These are phyloP conservation scores for Zeus faber DNA, from an alignment of 2,113 vertebrate genomes.

Conservation along the genomic window DNA sequence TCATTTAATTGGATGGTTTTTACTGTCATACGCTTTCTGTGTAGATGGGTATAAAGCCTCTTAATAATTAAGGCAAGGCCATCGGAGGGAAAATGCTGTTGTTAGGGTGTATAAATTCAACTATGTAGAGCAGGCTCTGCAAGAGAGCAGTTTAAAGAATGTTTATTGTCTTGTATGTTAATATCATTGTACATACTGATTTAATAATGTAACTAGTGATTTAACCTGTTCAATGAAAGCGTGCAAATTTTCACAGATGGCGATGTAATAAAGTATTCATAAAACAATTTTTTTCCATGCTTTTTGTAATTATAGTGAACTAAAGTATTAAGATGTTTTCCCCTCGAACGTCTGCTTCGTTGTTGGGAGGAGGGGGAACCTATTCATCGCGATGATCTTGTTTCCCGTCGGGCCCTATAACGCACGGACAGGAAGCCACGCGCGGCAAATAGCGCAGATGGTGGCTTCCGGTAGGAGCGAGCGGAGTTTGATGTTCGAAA, in stretches of 20 bases:
- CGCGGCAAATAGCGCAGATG: background rate
- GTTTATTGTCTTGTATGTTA: conserved; percentile 65
- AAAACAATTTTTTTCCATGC: conserved; percentile 19
- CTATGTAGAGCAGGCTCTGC: conserved; percentile 74
- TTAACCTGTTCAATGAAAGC: conserved; percentile 69
- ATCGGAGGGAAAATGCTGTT: conserved; percentile 75
- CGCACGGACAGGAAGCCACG: conserved; percentile 1
- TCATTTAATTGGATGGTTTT: conserved; percentile 16
- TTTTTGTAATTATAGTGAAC: too few relatives aligned
- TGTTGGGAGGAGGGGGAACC: background rate
- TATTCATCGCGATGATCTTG: background rate
- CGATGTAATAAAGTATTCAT: conserved; percentile 74
- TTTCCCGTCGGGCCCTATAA: background rate
- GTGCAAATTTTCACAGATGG: conserved; percentile 57
- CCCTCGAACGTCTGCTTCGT: background rate
- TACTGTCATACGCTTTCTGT: conserved; percentile 13
- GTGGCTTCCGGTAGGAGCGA: background rate
- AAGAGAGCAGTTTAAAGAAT: conserved; percentile 61
- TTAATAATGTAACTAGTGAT: conserved; percentile 75
- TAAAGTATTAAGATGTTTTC: too few relatives aligned
- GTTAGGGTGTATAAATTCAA: conserved; percentile 68
- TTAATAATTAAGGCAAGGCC: conserved; percentile 40
- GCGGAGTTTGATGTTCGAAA: background rate
- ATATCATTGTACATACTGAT: conserved; percentile 84
- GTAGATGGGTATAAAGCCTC: conserved; percentile 34